These are phyloP conservation scores for Hipposideros larvatus DNA, from an alignment of 2,797 vertebrate species.

Conservation along the genomic window DNA sequence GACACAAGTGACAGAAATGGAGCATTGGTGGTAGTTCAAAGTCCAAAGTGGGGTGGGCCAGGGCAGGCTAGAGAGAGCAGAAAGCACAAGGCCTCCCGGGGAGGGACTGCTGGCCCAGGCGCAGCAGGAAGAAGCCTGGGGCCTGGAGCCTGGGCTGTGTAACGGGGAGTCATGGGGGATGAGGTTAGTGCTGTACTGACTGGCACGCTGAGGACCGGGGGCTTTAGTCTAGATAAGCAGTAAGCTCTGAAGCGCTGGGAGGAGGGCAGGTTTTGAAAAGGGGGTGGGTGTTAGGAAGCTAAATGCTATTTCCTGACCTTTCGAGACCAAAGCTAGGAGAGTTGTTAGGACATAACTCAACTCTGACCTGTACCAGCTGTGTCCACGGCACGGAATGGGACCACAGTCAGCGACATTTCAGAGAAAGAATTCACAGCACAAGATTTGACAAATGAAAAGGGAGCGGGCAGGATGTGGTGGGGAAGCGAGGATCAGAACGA, in stretches of 20 bases:
- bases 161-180: fast-evolving
- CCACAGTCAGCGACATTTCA: background rate
- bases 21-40: background rate
- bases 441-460: background rate
- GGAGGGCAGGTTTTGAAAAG: background rate
- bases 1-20: background rate
- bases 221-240: background rate
- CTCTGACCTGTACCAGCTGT: background rate
- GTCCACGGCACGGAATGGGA: fast-evolving
- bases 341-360: background rate
- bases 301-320: background rate
- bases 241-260: background rate
- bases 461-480: background rate
- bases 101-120: fast-evolving
- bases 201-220: background rate
- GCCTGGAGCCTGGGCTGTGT: background rate
- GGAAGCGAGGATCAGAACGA: background rate
- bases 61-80: background rate
- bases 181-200: fast-evolving
- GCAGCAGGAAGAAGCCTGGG: background rate
- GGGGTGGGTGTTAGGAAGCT: background rate
- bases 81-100: background rate
- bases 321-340: background rate
- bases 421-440: background rate
- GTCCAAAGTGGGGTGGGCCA: background rate